These are phyloP conservation scores for Protonibea diacanthus DNA, from an alignment of 2,797 vertebrate genomes.

Conservation along the genomic window DNA sequence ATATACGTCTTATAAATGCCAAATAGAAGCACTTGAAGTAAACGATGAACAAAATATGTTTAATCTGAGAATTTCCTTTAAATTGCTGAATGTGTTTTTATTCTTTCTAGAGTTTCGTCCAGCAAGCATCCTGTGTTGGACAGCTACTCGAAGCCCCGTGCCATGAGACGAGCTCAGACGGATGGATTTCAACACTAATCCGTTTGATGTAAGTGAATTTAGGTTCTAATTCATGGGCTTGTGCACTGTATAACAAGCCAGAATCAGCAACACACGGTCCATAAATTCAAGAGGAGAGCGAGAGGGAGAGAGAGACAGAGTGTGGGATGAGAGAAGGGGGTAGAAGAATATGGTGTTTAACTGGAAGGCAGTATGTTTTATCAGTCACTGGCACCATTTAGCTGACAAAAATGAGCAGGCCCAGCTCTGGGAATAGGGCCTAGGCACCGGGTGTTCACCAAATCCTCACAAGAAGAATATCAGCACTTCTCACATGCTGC, in stretches of 20 bases:
- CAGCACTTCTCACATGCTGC: conserved; percentile 96
- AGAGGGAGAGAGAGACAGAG: conserved; percentile 66
- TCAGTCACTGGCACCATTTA: conserved; percentile 95
- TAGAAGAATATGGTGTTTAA: conserved; percentile 90
- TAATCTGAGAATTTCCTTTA: conserved; percentile 25
- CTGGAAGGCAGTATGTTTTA: conserved; percentile 94
- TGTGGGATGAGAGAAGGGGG: conserved; percentile 82
- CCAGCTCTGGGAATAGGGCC: conserved; percentile 93
- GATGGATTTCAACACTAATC: conserved; percentile 79
- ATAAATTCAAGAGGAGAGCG: conserved; percentile 76
- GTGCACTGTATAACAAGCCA: conserved; percentile 79
- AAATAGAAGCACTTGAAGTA: background rate
- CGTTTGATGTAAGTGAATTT: conserved; percentile 85
- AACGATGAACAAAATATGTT: conserved; percentile 30
- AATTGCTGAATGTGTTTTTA: conserved; percentile 21
- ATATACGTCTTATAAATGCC: conserved; percentile 1
- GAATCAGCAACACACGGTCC: conserved; percentile 78
- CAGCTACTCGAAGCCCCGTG: conserved; percentile 77
- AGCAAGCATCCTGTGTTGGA: conserved; percentile 88
- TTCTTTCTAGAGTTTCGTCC: conserved; percentile 54
- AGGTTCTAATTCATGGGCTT: conserved; percentile 84
- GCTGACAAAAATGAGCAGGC: conserved; percentile 92
- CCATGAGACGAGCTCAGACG: conserved; percentile 80
- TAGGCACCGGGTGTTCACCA: conserved; percentile 89
- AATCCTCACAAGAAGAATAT: conserved; percentile 96